Base-by-base conservation (phyloP, 2,888 invertebrate species). In the Ectemnius cavifrons region DNA sequence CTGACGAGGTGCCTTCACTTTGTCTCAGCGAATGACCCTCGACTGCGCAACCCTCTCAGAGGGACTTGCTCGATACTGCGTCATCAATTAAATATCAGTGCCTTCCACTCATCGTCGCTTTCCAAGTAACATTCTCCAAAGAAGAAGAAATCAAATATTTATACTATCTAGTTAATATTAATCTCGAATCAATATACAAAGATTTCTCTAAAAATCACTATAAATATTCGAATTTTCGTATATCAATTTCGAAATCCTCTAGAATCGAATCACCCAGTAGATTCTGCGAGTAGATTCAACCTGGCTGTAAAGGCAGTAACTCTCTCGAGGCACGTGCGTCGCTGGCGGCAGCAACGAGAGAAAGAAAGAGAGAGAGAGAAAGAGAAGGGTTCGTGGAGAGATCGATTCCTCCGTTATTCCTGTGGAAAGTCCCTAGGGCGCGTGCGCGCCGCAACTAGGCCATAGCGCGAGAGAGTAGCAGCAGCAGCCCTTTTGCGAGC, bases 381-480 rank as follows among this genome's bases (percentile, higher is more conserved):
- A 49, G 59, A 5, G 47, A 61, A 23, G 75, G 65, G 59, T 67
- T 67, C 71, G 71, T 52, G 37, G 67, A 71, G 37, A 37, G 69
- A 79, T 79, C 79, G 79, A 79, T 79, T 79, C 73, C 76, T 73
- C 67, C 72, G 61, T 78, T 78, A 71, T 76, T 73, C 73, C 72
- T 11, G n/a, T 5, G 67, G 56, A 60, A 61, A 64, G 68, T 69
- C 70, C 60, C 65, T 66, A 57, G 63, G 67, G 80, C 80, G 78
- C 82, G 82, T 80, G 82, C 80, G 82, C 82, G 62, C 69, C 82
- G 75, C 82, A 78, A 82, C 60, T 80, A 81, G 76, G 80, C 65
- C 80, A 82, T 56, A 78, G n/a, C n/a, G n/a, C n/a, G n/a, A n/a
- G n/a, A n/a, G n/a, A n/a, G n/a, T n/a, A n/a, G n/a, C n/a, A n/a